Evolutionary conservation across 2,888 invertebrate species (phyloP).

Genomic region (Lasioglossum lativentre): DNA sequence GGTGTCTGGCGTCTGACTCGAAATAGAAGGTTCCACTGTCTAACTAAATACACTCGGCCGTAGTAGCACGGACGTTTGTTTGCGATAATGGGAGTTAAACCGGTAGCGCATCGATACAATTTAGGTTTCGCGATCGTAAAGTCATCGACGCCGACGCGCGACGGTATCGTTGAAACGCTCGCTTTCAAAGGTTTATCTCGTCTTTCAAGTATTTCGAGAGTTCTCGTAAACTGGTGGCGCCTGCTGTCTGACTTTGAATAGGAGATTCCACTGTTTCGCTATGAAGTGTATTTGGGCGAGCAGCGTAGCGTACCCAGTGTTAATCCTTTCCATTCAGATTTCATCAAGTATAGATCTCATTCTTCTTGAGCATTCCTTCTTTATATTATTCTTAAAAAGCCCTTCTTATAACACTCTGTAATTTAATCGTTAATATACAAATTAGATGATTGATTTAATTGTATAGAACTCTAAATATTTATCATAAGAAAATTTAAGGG

Average conservation of each 20-base stretch:
- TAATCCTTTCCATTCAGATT: not conserved
- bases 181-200: slow-evolving; percentile 16
- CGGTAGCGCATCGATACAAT: not conserved
- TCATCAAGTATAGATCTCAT: not conserved
- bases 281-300: not conserved
- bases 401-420: too few relatives aligned
- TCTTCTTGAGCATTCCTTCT: too few relatives aligned
- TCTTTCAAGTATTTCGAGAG: slow-evolving; percentile 34
- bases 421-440: too few relatives aligned
- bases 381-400: too few relatives aligned
- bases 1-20: slow-evolving; percentile 40
- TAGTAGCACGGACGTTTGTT: slow-evolving; percentile 10
- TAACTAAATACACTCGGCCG: slow-evolving; percentile 19
- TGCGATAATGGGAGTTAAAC: not conserved
- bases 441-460: too few relatives aligned
- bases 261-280: slow-evolving; percentile 21
- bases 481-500: too few relatives aligned
- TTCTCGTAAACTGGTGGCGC: not conserved
- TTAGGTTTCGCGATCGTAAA: slow-evolving; percentile 7
- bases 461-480: too few relatives aligned
- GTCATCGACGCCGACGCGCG: not conserved
- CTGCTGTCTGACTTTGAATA: slow-evolving; percentile 31
- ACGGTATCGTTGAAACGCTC: not conserved
- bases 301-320: not conserved
- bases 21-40: slow-evolving; percentile 62